phyloP scores from a whole-genome alignment of 1,140 invertebrate species.

The Cylas formicarius region DNA sequence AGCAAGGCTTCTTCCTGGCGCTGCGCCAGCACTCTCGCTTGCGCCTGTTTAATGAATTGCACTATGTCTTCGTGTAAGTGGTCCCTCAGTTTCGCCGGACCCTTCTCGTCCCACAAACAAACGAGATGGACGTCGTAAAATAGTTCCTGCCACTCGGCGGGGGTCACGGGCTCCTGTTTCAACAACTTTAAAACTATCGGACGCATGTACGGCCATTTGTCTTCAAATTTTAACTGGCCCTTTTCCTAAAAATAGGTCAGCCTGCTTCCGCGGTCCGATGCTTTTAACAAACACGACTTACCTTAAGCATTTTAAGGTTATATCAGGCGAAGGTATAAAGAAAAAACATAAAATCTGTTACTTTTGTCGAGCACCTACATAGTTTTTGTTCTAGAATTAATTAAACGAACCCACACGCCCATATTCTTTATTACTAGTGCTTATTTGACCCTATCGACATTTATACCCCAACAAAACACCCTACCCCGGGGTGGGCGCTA shows the following conservation, averaged over 20 bases:
- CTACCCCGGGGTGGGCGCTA: too few relatives aligned
- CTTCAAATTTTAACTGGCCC: conserved; percentile 74
- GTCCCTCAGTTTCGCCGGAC: conserved; percentile 77
- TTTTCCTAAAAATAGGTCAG: conserved; percentile 45
- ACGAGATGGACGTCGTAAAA: conserved; percentile 93
- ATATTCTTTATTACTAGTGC: too few relatives aligned
- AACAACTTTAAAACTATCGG: conserved; percentile 88
- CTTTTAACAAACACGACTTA: conserved; percentile 13
- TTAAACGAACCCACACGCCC: too few relatives aligned
- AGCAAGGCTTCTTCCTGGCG: conserved; percentile 90
- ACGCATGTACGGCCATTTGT: conserved; percentile 92
- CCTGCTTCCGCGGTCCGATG: not conserved
- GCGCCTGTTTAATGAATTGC: conserved; percentile 90
- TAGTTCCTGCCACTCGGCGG: conserved; percentile 93
- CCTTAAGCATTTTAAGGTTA: conserved; percentile 32
- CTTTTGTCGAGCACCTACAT: conserved; percentile 9
- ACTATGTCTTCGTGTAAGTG: conserved; percentile 89
- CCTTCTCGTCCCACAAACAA: conserved; percentile 95
- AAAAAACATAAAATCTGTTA: not conserved
- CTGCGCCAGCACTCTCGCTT: conserved; percentile 79
- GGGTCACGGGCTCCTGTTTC: conserved; percentile 87
- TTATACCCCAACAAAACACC: too few relatives aligned
- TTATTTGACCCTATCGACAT: too few relatives aligned
- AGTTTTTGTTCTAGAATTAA: too few relatives aligned
- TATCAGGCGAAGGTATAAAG: not conserved